Percentiles rank a stretch among this genome's conserved stretches.
Evolutionary conservation across 2,888 invertebrate genomes (phyloP).

Genomic region (Perizoma affinitatum): DNA sequence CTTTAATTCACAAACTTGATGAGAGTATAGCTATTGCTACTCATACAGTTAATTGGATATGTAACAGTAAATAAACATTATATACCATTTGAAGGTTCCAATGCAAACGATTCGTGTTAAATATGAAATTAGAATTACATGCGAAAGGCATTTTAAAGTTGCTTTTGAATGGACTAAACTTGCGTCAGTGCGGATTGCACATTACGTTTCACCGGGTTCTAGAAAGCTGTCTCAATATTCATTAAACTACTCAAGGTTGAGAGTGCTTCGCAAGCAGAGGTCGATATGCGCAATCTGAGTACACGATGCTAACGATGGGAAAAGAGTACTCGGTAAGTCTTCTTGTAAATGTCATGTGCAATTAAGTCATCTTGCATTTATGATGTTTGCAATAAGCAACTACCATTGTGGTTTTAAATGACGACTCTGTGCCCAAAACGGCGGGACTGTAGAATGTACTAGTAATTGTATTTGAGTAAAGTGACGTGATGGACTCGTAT

Average conservation of each 20-base stretch:
- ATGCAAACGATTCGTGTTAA: background rate
- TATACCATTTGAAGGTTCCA: slow-evolving; percentile 7
- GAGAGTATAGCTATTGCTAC: slow-evolving; percentile 28
- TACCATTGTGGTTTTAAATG: slow-evolving; percentile 36
- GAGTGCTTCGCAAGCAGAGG: slow-evolving; percentile 38
- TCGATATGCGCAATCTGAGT: slow-evolving; percentile 40
- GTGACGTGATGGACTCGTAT: slow-evolving; percentile 34
- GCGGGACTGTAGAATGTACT: slow-evolving; percentile 45
- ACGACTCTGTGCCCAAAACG: slow-evolving; percentile 33
- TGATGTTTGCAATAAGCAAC: slow-evolving; percentile 31
- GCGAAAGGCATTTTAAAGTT: slow-evolving; percentile 5
- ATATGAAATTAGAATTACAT: too few species aligned
- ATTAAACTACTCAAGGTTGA: slow-evolving; percentile 45
- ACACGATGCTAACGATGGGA: slow-evolving; percentile 46
- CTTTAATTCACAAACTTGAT: slow-evolving; percentile 46
- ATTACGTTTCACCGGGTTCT: slow-evolving; percentile 28
- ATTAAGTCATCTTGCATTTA: slow-evolving; percentile 36
- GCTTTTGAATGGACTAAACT: slow-evolving; percentile 8
- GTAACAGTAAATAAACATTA: slow-evolving; percentile 14
- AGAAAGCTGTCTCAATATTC: slow-evolving; percentile 42
- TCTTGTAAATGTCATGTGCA: slow-evolving; percentile 35
- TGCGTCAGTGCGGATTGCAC: slow-evolving; percentile 19
- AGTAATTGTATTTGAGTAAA: slow-evolving; percentile 51
- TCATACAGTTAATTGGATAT: slow-evolving; percentile 22
- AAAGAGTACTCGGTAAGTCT: slow-evolving; percentile 28